A percentile compares a stretch with the other conserved stretches of the same genome.
Evolutionary conservation across 2,888 invertebrate species (phyloP).

Genomic region (Platypus cylindrus): DNA sequence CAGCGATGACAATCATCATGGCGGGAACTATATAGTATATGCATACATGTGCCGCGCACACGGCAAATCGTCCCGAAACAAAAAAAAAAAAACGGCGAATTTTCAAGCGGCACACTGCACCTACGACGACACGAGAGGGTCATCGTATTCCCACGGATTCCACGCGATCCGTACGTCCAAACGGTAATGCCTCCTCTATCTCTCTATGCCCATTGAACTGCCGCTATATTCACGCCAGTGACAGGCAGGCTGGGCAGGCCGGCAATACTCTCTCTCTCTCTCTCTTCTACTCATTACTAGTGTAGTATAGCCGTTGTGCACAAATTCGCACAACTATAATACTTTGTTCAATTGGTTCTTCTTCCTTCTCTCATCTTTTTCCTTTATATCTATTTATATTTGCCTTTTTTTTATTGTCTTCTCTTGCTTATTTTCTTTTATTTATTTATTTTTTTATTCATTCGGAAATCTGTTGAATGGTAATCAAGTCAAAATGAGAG

Average conservation of each 20-base stretch:
- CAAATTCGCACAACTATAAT: not conserved
- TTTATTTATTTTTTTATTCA: not conserved
- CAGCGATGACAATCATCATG: no score
- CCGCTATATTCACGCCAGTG: conserved; percentile 3
- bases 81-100: no score
- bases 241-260: not conserved
- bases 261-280: no score
- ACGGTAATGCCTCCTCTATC: no score
- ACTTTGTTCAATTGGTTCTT: no score
- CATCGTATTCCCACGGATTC: conserved; percentile 15
- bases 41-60: no score
- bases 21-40: no score
- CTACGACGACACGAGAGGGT: no score
- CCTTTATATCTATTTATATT: no score
- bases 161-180: conserved; percentile 12
- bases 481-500: not conserved
- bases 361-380: no score
- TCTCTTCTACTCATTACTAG: not conserved
- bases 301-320: not conserved
- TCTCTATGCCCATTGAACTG: conserved; percentile 14
- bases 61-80: no score
- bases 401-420: not conserved
- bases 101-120: no score
- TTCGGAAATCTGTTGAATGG: not conserved
- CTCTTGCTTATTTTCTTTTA: not conserved